These are phyloP conservation scores for Megaceryle alcyon DNA, from an alignment of 2,797 vertebrate genomes.

Conservation along the genomic window DNA sequence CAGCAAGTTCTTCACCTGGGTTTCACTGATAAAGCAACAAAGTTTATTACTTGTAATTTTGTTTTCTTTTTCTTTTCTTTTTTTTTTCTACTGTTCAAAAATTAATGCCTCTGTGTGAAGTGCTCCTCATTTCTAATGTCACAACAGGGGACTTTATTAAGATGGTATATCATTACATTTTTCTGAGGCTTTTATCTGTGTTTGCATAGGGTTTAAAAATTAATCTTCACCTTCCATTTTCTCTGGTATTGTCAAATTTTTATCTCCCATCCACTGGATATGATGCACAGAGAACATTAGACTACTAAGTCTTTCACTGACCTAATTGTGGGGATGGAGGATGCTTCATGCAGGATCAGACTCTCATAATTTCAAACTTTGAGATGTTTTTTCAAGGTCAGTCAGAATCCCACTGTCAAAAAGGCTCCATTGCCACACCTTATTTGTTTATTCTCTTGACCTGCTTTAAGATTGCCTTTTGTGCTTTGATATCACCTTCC, in stretches of 20 bases:
- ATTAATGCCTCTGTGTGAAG: conserved; percentile 8
- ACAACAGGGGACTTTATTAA: neutral
- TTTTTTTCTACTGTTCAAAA: neutral
- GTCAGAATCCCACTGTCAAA: neutral
- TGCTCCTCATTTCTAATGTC: neutral
- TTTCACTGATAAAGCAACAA: conserved; percentile 53
- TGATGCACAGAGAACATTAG: neutral
- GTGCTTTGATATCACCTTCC: neutral
- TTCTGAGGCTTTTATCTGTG: neutral
- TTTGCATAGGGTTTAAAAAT: neutral
- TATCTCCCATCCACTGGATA: neutral
- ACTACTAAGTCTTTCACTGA: neutral
- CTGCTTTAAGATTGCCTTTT: neutral
- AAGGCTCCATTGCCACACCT: fast-evolving
- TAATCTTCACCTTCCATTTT: neutral
- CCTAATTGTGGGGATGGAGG: neutral
- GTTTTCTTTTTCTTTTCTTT: neutral
- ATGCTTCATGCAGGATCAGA: neutral
- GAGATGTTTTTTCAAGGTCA: neutral
- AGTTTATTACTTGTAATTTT: neutral
- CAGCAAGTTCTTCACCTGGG: conserved; percentile 41
- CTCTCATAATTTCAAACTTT: neutral
- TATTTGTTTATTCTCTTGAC: neutral
- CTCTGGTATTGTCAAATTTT: neutral
- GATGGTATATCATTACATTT: neutral